Percentiles rank a stretch among this genome's conserved stretches.
phyloP scores from a whole-genome alignment of 1,140 invertebrate species.

The Cyphomyrmex costatus region DNA sequence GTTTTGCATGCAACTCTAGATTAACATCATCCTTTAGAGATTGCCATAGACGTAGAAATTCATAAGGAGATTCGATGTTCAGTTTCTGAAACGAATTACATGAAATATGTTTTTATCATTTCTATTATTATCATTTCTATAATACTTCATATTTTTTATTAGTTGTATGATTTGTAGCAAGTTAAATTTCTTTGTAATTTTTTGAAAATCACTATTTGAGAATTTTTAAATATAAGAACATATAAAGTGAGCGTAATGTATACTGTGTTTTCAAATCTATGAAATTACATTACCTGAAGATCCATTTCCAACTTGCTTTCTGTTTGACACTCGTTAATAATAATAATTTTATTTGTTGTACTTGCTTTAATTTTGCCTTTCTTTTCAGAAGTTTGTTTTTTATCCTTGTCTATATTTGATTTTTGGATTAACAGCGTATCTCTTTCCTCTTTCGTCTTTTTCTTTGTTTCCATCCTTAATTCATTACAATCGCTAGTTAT shows the following conservation, averaged over 20 bases:
- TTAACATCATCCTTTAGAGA: constrained; percentile 70
- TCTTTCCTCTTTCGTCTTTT: neutral
- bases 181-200: neutral
- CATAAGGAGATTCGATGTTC: constrained; percentile 71
- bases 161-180: neutral
- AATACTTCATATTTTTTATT: neutral
- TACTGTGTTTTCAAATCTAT: neutral
- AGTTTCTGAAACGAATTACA: constrained; percentile 55
- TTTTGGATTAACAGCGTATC: neutral
- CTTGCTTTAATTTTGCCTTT: neutral
- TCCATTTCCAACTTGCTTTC: constrained; percentile 36
- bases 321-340: constrained; percentile 20
- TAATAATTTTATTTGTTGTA: neutral
- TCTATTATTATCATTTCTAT: too few relatives aligned
- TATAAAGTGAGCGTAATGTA: neutral
- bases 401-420: neutral
- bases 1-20: constrained; percentile 71
- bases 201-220: neutral
- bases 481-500: neutral
- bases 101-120: constrained; percentile 3
- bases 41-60: constrained; percentile 76
- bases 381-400: neutral
- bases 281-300: constrained; percentile 32
- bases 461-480: neutral
- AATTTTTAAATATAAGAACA: neutral